These are phyloP conservation scores for Diplazon laetatorius DNA, from an alignment of 2,888 invertebrate species.

Conservation along the genomic window DNA sequence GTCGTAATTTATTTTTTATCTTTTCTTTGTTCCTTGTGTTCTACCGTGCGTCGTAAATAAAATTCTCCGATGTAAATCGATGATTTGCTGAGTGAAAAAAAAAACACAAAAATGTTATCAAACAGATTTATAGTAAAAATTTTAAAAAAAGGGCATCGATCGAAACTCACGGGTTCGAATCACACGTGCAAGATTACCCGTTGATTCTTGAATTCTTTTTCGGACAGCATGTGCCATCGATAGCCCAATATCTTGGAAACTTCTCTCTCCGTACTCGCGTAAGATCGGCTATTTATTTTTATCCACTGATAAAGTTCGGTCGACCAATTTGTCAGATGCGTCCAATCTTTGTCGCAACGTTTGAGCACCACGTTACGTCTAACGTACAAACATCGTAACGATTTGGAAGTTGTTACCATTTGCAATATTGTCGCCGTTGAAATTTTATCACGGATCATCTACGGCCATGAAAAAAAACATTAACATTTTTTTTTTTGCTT, in stretches of 20 bases:
- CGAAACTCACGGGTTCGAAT: conserved; percentile 31
- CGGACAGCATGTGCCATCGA: conserved; percentile 87
- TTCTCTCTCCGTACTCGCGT: conserved; percentile 87
- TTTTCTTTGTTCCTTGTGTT: neutral
- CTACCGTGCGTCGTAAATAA: conserved; percentile 1
- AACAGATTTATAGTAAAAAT: too few relatives aligned
- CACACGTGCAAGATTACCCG: conserved; percentile 79
- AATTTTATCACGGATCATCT: conserved; percentile 90
- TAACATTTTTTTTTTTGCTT: neutral
- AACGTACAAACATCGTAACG: conserved; percentile 86
- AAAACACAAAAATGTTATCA: too few relatives aligned
- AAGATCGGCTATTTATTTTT: conserved; percentile 85
- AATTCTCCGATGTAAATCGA: neutral
- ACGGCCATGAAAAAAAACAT: conserved; percentile 40
- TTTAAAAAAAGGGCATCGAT: neutral
- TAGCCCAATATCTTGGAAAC: conserved; percentile 87
- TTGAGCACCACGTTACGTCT: conserved; percentile 89
- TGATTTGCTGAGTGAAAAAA: too few relatives aligned
- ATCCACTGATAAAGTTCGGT: conserved; percentile 88
- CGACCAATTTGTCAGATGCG: conserved; percentile 87
- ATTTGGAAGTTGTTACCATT: conserved; percentile 86
- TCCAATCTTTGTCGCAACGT: conserved; percentile 87
- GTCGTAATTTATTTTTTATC: neutral
- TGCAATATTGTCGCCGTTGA: conserved; percentile 90
- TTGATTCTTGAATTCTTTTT: conserved; percentile 86